phyloP scores from a whole-genome alignment of 92 coral and sea anemone genomes.

The Phenganax stokvisi region DNA sequence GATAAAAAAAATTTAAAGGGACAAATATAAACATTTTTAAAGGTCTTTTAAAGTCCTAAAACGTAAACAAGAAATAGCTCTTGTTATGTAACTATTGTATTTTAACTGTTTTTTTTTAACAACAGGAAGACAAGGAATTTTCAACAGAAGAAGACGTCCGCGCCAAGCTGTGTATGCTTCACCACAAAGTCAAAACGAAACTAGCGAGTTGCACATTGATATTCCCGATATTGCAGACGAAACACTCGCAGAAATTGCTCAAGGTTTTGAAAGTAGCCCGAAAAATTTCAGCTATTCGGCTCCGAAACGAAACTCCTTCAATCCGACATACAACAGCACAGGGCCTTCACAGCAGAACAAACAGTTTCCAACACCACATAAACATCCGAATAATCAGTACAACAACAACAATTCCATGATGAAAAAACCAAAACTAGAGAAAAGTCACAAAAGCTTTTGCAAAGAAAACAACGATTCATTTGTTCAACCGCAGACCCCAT shows the following conservation, averaged over 20 bases:
- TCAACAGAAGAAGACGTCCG: conserved; percentile 38
- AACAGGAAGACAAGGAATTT: conserved; percentile 36
- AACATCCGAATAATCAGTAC: conserved; percentile 33
- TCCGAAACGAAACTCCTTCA: not conserved
- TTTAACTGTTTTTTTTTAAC: not conserved
- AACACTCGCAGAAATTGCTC: conserved; percentile 17
- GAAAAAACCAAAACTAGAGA: conserved; percentile 21
- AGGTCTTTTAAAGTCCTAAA: conserved; percentile 3
- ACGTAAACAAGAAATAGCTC: not conserved
- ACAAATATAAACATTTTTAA: conserved; percentile 1
- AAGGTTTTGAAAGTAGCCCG: conserved; percentile 29
- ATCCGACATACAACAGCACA: not conserved
- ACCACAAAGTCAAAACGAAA: conserved; percentile 24
- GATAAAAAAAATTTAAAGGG: conserved; percentile 4
- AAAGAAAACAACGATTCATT: not conserved
- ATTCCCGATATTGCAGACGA: conserved; percentile 29
- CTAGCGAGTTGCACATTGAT: conserved; percentile 5
- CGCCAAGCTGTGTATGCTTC: conserved; percentile 40
- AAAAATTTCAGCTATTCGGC: not conserved
- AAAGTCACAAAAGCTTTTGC: not conserved
- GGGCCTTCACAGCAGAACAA: conserved; percentile 5
- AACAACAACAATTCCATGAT: not conserved
- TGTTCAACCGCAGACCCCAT: conserved; percentile 6
- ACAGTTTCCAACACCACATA: not conserved
- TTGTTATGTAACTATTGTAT: not conserved